Evolutionary conservation across 2,888 invertebrate species (phyloP).

Genomic region (Diachrysia chrysitis): DNA sequence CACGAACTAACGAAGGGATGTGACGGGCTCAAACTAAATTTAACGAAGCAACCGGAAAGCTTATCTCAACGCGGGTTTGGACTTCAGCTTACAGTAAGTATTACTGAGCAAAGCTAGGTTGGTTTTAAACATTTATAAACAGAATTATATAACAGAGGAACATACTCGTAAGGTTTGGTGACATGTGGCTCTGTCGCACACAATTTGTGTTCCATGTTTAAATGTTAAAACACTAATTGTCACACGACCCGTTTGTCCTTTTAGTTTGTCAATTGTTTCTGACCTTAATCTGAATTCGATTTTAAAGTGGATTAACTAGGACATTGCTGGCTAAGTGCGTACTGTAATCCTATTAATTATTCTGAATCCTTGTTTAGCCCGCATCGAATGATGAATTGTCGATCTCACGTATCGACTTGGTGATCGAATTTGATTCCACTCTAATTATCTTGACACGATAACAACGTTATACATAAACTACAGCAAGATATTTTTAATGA

Average conservation of each 20-base stretch:
- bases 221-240: not conserved
- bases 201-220: slow-evolving; percentile 1
- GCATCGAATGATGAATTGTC: slow-evolving; percentile 19
- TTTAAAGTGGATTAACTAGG: not conserved
- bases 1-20: slow-evolving; percentile 2
- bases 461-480: no score
- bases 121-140: slow-evolving; percentile 3
- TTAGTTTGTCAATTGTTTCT: not conserved
- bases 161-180: not conserved
- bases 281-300: not conserved
- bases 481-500: no score
- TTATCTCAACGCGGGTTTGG: slow-evolving; percentile 4
- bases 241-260: not conserved
- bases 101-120: slow-evolving; percentile 1
- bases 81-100: not conserved
- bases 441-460: not conserved
- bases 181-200: not conserved
- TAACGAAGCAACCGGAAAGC: not conserved
- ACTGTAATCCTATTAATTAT: slow-evolving; percentile 45
- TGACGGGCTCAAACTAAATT: slow-evolving; percentile 4
- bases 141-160: slow-evolving; percentile 1
- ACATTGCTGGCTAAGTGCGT: slow-evolving; percentile 33
- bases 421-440: not conserved
- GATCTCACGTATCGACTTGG: slow-evolving; percentile 15
- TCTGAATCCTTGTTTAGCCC: slow-evolving; percentile 25